These are phyloP conservation scores for Anthopleura sola DNA, from an alignment of 64 coral and sea anemone genomes.

Conservation along the genomic window DNA sequence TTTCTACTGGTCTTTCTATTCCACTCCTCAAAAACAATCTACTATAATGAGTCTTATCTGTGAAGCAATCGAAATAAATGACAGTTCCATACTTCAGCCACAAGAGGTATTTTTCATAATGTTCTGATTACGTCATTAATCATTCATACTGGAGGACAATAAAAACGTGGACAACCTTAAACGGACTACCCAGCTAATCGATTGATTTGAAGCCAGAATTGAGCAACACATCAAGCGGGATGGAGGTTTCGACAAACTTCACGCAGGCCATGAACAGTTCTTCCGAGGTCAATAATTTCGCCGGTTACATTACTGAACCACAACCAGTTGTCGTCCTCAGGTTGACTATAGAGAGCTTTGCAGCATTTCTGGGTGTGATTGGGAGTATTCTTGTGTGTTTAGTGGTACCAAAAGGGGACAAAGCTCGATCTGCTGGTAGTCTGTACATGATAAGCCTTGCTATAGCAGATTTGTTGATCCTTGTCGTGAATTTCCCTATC, in stretches of 20 bases:
- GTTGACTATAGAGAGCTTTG: conserved; percentile 17
- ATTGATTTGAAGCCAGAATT: not conserved
- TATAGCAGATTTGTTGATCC: conserved; percentile 35
- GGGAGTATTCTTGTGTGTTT: conserved; percentile 35
- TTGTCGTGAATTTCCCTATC: conserved; percentile 41
- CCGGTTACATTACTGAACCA: conserved; percentile 29
- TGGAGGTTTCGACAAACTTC: not conserved
- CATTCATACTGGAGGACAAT: not conserved
- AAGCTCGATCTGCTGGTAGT: conserved; percentile 25
- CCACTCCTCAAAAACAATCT: not conserved
- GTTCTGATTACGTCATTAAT: conserved; percentile 17
- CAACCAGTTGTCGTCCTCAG: not conserved
- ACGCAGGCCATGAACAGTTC: not conserved
- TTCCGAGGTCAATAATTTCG: not conserved
- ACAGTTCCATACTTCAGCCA: not conserved
- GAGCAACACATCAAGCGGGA: not conserved
- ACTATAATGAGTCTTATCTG: not conserved
- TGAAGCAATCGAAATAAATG: not conserved
- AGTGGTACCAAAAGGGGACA: conserved; percentile 9
- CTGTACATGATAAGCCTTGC: conserved; percentile 56
- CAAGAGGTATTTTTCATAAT: not conserved
- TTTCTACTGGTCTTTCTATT: not conserved
- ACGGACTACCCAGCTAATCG: not conserved
- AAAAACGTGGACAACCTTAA: not conserved
- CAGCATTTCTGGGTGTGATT: conserved; percentile 36